phyloP scores from a whole-genome alignment of 2,888 invertebrate genomes.

The Trichogramma evanescens region DNA sequence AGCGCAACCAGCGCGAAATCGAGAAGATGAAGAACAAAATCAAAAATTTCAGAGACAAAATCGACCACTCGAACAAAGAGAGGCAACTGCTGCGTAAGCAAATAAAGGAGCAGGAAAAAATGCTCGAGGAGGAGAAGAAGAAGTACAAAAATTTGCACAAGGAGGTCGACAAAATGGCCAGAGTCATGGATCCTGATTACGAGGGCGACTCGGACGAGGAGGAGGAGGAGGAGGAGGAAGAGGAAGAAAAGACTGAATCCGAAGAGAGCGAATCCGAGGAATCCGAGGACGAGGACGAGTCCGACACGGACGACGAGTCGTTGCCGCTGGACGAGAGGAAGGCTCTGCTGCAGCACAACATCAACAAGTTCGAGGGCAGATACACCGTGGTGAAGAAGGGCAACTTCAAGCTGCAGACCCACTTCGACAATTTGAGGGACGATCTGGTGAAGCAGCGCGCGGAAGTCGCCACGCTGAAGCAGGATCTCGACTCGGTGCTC shows the following conservation, averaged over 20 bases:
- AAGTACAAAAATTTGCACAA: conserved; percentile 77
- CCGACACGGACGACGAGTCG: conserved; percentile 62
- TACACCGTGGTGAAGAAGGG: conserved; percentile 79
- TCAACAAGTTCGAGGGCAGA: conserved; percentile 55
- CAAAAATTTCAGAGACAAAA: conserved; percentile 56
- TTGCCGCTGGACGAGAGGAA: conserved; percentile 45
- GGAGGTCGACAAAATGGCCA: conserved; percentile 87
- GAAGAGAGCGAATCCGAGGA: conserved; percentile 54
- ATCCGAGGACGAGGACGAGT: conserved; percentile 45
- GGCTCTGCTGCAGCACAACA: conserved; percentile 38
- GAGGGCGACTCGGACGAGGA: conserved; percentile 66
- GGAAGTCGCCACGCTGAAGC: conserved; percentile 67
- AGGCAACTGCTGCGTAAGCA: conserved; percentile 70
- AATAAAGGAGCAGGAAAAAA: conserved; percentile 72
- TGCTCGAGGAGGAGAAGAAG: conserved; percentile 71
- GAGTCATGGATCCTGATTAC: conserved; percentile 73
- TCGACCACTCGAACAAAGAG: conserved; percentile 69
- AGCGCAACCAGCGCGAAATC: conserved; percentile 60
- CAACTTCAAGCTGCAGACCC: conserved; percentile 79
- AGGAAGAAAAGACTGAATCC: conserved; percentile 45
- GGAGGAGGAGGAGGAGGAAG: conserved; percentile 55
- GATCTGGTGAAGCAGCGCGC: conserved; percentile 78
- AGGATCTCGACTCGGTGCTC: conserved; percentile 78
- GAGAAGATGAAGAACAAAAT: conserved; percentile 56
- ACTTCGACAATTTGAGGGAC: conserved; percentile 80